Evolutionary conservation across 2,797 vertebrate species (phyloP), one percentile per base, ranked within the genome.

Genomic region (Sebastes trivittatus): DNA sequence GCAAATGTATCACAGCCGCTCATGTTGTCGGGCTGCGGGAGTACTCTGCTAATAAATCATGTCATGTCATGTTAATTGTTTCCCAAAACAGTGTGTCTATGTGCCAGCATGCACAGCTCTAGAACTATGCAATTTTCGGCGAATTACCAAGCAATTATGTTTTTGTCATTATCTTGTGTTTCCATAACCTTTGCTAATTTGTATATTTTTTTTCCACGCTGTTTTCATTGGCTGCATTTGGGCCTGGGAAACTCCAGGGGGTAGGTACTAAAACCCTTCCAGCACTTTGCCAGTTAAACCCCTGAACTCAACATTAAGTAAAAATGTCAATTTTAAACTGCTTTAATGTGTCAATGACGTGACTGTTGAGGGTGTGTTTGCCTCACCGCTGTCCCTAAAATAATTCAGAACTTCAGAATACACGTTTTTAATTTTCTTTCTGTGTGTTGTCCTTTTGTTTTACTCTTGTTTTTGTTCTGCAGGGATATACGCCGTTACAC

Each of bases 401-500:
- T 4, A 30, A 55, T 7, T 29, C 2, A n/a, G 4, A 42, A 52
- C n/a, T 42, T 75, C 1, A 64, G 2, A 62, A 29, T 23, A 25
- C 8, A 64, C 1, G 1, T 54, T 62, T 46, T 4, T 4, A 13
- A n/a, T 38, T 55, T 62, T n/a, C 62, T 64, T 56, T 27, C 5
- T 75, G 63, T 25, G 22, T 7, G 11, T 72, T 71, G 61, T 59
- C 23, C 1, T 30, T 59, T 71, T 32, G 23, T 68, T 67, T 23
- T 4, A 56, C 7, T 42, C 4, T 54, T 78, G 29, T 80, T 29
- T 83, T 27, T 66, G 60, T 52, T 73, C 71, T 69, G 6, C 92
- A 97, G 96, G 96, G 96, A 42, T 96, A 96, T 71, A 97, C 96
- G 6, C 94, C 96, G 25, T 85, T 97, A 76, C 96, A 97, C 92